Base-by-base conservation (phyloP, 2,113 vertebrate species). In the Heptranchias perlo region DNA sequence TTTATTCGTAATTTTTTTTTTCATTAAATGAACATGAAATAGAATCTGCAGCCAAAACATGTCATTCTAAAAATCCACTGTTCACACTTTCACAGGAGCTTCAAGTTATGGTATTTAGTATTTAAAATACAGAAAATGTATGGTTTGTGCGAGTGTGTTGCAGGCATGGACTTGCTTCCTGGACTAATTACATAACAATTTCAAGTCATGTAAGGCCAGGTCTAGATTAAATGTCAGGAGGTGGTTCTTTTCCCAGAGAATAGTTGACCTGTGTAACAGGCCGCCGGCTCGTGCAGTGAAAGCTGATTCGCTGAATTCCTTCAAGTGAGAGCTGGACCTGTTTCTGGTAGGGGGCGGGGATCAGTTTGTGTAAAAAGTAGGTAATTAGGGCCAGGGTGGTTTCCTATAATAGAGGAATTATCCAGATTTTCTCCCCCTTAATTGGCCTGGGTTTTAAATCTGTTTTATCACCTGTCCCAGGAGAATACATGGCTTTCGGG, bases 21-120 rank as follows among this genome's bases (percentile, higher is more conserved):
- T 95, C 25, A 10, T 95, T 69, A 31, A 95, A 67, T 69, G 94
- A 69, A 67, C 39, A 67, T 69, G 44, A 95, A 47, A 31, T 52
- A 67, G 28, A 52, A 67, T 18, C 25, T 69, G 44, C 10, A 49
- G 18, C 44, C 44, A 91, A 58, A 31, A 89, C 28, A 89, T 28
- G 31, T 58, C 87, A 91, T 58, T 91, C 31, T 91, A 47, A 52
- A 49, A 94, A 94, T 67, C 65, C 44, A 69, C 44, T 35, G 25
- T 49, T 69, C 44, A 62, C 87, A 58, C 54, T 49, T 87, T 93
- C 91, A 73, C 64, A 95, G 64, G 87, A 94, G 64, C 28, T 69
- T 25, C 28, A 49, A 11, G 52, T 31, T 47, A 13, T 95, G 94
- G 94, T 73, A 69, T 52, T 67, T 31, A 14, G 39, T 14, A 35